Base-by-base conservation (phyloP, 2,113 vertebrate species). In the Tylochromis polylepis region DNA sequence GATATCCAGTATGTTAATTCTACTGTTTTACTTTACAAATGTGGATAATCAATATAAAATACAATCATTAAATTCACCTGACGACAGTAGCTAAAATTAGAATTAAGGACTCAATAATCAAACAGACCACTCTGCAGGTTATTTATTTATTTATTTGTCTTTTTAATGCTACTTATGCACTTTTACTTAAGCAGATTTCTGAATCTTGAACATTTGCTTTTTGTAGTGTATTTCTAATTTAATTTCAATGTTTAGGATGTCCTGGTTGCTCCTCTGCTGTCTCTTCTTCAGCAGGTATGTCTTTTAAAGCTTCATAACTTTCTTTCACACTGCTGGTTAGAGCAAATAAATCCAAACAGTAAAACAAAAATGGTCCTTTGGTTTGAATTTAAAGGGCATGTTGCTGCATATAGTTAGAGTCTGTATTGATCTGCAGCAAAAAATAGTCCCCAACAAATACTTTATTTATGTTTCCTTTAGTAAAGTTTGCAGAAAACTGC, bases 391-490 rank as follows among this genome's bases (percentile, higher is more conserved):
- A 77, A 53, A 51, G 46, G 0, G 49, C 27, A 77, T 11, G 27
- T 29, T 77, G 10, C 3, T 81, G 0, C n/a, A 29, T 12, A 65
- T n/a, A 49, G 18, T 46, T 72, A n/a, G 49, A 59, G 31, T 65
- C 7, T 77, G 53, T 72, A 27, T 60, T 53, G 15, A 55, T 55
- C 55, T 43, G 4, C 55, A 49, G 24, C 59, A 38, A 1, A 75
- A 86, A 86, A 38, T 49, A 81, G 62, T 72, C 53, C 38, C 38
- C 18, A 79, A 79, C 34, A 79, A 57, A 77, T 31, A 31, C 46
- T 53, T 51, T 7, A 53, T 53, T 20, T 51, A 20, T 77, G 27
- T 53, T 51, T 77, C 10, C 24, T 53, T 53, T 20, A 34, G 18
- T 53, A 77, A 53, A 77, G 1, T 51, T 29, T 77, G 18, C 46